Evolutionary conservation across 2,797 vertebrate species (phyloP).

Genomic region (Spinus olivaceus): DNA sequence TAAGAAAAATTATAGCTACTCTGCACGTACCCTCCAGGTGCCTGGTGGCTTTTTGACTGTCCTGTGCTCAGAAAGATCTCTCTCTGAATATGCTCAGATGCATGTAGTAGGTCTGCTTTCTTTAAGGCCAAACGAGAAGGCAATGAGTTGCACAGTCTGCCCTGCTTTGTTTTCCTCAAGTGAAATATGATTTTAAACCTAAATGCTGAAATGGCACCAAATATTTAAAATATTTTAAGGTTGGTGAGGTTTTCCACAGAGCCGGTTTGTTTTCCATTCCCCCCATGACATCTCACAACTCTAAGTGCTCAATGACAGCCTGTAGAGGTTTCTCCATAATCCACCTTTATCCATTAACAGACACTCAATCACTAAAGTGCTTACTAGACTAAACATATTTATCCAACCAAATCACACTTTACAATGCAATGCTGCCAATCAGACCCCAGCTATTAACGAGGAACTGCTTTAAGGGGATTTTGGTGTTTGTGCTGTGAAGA

Average conservation of each 20-base stretch:
- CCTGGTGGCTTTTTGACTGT: background rate
- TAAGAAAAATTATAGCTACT: background rate
- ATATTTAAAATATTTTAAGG: conserved; percentile 61
- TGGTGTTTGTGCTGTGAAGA: conserved; percentile 84
- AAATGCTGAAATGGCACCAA: conserved; percentile 35
- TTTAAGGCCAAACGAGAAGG: background rate
- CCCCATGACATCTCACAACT: conserved; percentile 70
- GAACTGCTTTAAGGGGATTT: conserved; percentile 82
- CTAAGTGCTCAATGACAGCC: conserved; percentile 82
- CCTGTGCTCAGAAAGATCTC: background rate
- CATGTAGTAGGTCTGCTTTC: background rate
- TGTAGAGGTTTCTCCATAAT: conserved; percentile 81
- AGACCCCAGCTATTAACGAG: conserved; percentile 79
- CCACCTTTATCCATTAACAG: conserved; percentile 85
- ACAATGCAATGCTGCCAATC: conserved; percentile 85
- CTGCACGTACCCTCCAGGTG: background rate
- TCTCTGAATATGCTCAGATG: background rate
- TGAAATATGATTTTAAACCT: conserved; percentile 52
- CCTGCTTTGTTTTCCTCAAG: background rate
- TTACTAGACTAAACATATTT: conserved; percentile 88
- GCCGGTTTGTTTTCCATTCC: conserved; percentile 68
- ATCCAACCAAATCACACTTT: conserved; percentile 85
- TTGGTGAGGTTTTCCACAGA: conserved; percentile 44
- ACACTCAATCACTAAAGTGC: conserved; percentile 85
- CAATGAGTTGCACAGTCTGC: background rate